These are phyloP conservation scores for Escarpia spicata DNA, from an alignment of 2,888 invertebrate species.

Conservation along the genomic window DNA sequence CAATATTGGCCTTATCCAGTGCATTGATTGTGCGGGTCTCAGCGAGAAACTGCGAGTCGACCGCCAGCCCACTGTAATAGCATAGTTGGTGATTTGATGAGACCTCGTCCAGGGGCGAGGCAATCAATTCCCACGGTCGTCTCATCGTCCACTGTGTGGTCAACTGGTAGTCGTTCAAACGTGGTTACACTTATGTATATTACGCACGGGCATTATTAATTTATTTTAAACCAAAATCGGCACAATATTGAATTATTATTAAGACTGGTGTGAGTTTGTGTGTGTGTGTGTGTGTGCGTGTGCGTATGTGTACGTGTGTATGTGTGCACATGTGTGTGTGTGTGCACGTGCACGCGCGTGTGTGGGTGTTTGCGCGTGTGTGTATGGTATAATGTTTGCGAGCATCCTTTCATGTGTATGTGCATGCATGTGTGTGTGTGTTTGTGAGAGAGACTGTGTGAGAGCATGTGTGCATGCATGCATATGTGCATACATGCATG, in stretches of 20 bases:
- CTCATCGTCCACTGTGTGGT: not conserved
- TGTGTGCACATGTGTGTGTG: not conserved
- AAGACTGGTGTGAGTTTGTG: not conserved
- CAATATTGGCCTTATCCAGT: not conserved
- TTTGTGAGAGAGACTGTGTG: not conserved
- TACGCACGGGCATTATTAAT: not conserved
- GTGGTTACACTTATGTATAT: not conserved
- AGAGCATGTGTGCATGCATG: not conserved
- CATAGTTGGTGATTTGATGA: constrained; percentile 13
- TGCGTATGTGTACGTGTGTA: not conserved
- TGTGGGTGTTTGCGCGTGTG: too few species aligned
- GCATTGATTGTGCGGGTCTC: not conserved
- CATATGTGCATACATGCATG: not conserved
- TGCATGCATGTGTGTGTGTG: too few species aligned
- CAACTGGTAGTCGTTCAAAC: not conserved
- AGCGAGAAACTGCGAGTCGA: not conserved
- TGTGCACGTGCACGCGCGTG: not conserved
- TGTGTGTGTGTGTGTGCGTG: not conserved
- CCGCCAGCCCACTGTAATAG: not conserved
- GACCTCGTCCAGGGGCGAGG: not conserved
- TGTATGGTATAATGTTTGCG: too few species aligned
- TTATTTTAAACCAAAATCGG: not conserved
- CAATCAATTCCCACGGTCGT: not conserved
- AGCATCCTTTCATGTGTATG: too few species aligned
- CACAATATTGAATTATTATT: not conserved